Base-by-base conservation (phyloP, 2,113 vertebrate genomes). In the Poeciliopsis occidentalis region DNA sequence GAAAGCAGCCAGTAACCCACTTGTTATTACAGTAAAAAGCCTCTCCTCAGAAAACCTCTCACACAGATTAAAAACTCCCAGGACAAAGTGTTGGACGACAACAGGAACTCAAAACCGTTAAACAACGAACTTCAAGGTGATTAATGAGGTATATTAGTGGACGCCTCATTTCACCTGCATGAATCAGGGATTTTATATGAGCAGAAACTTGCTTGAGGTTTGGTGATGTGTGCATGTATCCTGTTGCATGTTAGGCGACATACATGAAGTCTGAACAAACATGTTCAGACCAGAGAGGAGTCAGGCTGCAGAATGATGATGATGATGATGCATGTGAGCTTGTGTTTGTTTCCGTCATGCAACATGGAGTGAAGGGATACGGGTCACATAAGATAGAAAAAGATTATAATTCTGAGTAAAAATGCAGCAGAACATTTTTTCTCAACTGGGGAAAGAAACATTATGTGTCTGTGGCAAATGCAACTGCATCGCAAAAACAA, bases 1-100 rank as follows among this genome's bases (percentile, higher is more conserved):
- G 85, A 95, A 95, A 95, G 92, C 93, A 93, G 90, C 91, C 91
- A 90, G 84, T 92, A 91, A 94, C 84, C 85, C 84, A 83, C 82
- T 91, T 79, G 78, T 92, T 92, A 92, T 93, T 89, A 91, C 85
- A 89, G 70, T 91, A 93, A 91, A 95, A 95, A 90, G 85, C 85
- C 74, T 87, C 88, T 88, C 79, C 81, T 91, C 86, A 93, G 83
- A 91, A 92, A 91, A 90, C 80, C 73, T 82, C 82, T 87, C 81
- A 75, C 82, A 92, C 85, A 93, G 85, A 92, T 92, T 92, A 92
- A 91, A 93, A 92, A 88, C 74, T 78, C 65, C 82, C 91, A 69
- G 68, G 64, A 79, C 82, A 61, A 85, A 82, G 82, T 78, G 80
- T 80, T 78, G 87, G 73, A 88, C 78, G 66, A 67, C 27, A 82